Evolutionary conservation across 2,888 invertebrate species (phyloP).

Genomic region (Lasioglossum calceatum): DNA sequence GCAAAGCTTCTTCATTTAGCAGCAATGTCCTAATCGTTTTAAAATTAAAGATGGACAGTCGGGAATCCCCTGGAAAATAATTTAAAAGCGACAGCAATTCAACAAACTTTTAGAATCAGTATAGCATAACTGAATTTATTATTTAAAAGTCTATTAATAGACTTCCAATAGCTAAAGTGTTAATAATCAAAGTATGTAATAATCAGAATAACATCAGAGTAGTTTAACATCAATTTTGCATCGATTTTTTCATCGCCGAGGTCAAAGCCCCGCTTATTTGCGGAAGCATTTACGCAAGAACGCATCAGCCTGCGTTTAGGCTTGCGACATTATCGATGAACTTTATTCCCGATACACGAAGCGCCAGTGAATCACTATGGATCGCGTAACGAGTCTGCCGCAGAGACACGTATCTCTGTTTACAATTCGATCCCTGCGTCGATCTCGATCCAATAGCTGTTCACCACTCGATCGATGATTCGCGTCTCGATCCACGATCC

Average conservation of each 20-base stretch:
- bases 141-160: no score
- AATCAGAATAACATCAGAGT: background rate
- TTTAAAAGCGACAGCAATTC: no score
- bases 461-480: conserved; percentile 23
- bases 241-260: background rate
- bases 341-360: conserved; percentile 50
- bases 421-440: conserved; percentile 51
- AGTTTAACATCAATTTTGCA: background rate
- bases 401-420: conserved; percentile 36
- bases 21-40: no score
- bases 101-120: no score
- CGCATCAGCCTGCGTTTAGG: conserved; percentile 22
- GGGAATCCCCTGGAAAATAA: no score
- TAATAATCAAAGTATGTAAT: no score
- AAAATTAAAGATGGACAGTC: no score
- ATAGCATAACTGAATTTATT: background rate
- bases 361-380: conserved; percentile 55
- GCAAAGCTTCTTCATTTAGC: no score
- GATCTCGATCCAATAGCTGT: conserved; percentile 2
- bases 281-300: conserved; percentile 12
- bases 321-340: conserved; percentile 49
- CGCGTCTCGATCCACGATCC: conserved; percentile 36
- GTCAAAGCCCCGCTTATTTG: background rate
- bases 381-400: conserved; percentile 21
- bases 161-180: no score